Conservation (phyloP, 2,888 invertebrate species). For the Epinotia demarniana region DNA sequence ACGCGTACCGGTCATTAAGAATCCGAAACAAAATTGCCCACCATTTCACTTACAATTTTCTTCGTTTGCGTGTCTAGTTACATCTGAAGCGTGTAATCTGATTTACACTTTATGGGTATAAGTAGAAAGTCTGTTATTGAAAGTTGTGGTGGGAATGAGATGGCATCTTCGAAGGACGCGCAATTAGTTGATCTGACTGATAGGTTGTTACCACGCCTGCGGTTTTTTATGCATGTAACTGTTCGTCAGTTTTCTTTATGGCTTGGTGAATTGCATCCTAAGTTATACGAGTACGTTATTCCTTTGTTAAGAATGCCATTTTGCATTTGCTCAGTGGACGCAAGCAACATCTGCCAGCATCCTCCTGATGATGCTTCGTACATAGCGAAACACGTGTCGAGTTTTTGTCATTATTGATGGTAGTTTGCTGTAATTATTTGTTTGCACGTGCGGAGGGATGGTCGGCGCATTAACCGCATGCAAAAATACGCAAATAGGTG, state of each 20-base stretch:
- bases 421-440: too few species aligned
- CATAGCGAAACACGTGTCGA: too few species aligned
- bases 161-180: constrained; percentile 30
- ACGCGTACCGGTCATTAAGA: constrained; percentile 44
- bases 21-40: constrained; percentile 42
- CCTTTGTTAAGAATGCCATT: too few species aligned
- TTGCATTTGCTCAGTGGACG: too few species aligned
- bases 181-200: constrained; percentile 30
- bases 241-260: background rate
- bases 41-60: constrained; percentile 44
- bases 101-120: constrained; percentile 22
- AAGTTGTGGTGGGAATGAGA: constrained; percentile 4
- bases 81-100: constrained; percentile 17
- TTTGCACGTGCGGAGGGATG: too few species aligned
- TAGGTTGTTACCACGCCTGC: constrained; percentile 19
- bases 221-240: constrained; percentile 15
- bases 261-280: too few species aligned
- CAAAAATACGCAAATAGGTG: too few species aligned
- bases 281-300: too few species aligned
- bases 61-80: constrained; percentile 34
- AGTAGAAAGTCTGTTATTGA: constrained; percentile 21
- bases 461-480: too few species aligned
- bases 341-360: too few species aligned
- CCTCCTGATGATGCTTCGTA: too few species aligned
- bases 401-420: too few species aligned